A percentile compares a stretch with the other conserved stretches of the same genome.
Conservation (phyloP, 2,113 vertebrate genomes). For the Capreolus pygargus region DNA sequence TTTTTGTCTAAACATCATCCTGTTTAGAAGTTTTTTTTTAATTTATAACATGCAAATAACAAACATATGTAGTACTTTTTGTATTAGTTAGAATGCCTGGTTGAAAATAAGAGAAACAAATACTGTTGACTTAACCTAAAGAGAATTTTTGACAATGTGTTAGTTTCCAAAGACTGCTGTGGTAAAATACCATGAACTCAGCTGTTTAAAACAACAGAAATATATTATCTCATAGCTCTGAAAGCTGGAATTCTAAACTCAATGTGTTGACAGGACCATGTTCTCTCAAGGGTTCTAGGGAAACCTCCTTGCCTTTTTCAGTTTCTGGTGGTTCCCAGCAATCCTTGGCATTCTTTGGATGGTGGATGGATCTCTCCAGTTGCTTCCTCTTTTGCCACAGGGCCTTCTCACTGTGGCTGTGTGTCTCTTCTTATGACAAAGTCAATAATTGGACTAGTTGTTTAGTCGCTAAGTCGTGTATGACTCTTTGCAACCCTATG, state of each 20-base stretch:
- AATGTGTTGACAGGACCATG: background rate
- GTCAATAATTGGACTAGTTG: background rate
- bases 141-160: background rate
- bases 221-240: background rate
- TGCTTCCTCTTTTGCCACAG: background rate
- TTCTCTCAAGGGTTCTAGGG: background rate
- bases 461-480: background rate
- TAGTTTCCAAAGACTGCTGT: background rate
- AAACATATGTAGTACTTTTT: background rate
- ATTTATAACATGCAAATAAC: background rate
- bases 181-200: background rate
- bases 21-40: conserved; percentile 28
- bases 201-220: background rate
- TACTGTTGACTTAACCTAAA: background rate
- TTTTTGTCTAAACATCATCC: conserved; percentile 79
- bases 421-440: background rate
- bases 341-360: background rate
- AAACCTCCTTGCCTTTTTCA: background rate
- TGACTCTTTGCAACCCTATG: background rate
- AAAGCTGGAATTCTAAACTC: background rate
- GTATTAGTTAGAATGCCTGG: background rate
- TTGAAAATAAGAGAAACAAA: background rate
- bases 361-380: background rate
- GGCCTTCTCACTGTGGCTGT: background rate
- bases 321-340: background rate